Evolutionary conservation across 2,888 invertebrate genomes (phyloP).

Genomic region (Cacoxenus indagator): DNA sequence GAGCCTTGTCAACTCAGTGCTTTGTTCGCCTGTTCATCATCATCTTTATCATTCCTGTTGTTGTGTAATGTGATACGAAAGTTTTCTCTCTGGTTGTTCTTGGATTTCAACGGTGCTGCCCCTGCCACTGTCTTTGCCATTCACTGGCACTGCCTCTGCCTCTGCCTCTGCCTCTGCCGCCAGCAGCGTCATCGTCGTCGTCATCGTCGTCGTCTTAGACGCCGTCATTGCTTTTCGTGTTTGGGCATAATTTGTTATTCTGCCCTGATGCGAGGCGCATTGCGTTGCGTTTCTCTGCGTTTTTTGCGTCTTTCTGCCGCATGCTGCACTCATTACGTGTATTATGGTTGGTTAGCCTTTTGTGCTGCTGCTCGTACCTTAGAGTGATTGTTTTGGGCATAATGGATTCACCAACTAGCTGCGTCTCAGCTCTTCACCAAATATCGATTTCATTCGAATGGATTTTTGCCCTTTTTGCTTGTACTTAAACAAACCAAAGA

Average conservation of each 20-base stretch:
- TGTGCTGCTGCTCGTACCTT: constrained; percentile 21
- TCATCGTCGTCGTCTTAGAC: neutral
- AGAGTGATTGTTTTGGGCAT: neutral
- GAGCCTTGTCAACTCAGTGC: too few species aligned
- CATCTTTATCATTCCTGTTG: neutral
- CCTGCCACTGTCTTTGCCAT: neutral
- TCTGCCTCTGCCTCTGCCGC: neutral
- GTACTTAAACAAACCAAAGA: neutral
- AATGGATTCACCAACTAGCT: neutral
- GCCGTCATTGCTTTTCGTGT: constrained; percentile 21
- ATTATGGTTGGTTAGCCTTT: constrained; percentile 26
- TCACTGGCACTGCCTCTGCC: neutral
- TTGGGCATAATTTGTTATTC: constrained; percentile 32
- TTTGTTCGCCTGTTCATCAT: too few species aligned
- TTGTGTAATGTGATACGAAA: constrained; percentile 15
- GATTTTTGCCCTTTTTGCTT: neutral
- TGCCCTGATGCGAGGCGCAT: too few species aligned
- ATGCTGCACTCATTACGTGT: neutral
- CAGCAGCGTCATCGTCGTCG: neutral
- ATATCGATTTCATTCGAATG: constrained; percentile 4
- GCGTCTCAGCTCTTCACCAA: too few species aligned
- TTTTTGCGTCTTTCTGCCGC: neutral
- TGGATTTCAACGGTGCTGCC: neutral
- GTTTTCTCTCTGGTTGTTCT: constrained; percentile 7
- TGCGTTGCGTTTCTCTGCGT: neutral